These are phyloP conservation scores for Macrotis lagotis DNA, from an alignment of 2,113 vertebrate genomes.

Conservation along the genomic window DNA sequence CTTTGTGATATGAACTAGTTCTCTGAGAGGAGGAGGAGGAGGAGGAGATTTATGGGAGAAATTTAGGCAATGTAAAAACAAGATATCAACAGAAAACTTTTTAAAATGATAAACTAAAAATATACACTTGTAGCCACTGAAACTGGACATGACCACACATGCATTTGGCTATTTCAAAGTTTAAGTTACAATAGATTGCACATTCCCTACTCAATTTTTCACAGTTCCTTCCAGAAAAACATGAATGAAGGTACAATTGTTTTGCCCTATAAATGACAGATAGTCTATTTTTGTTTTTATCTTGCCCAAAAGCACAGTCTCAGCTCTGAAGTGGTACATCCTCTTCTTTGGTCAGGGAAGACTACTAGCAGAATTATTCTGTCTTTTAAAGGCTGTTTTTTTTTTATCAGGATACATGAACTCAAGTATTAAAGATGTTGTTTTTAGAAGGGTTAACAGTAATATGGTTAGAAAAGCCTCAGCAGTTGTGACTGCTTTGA, in stretches of 20 bases:
- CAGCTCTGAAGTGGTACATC: background rate
- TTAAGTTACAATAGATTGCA: background rate
- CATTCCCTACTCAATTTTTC: background rate
- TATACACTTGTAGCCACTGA: background rate
- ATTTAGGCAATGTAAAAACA: background rate
- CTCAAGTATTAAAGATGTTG: background rate
- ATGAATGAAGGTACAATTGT: too few species aligned
- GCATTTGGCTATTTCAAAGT: background rate
- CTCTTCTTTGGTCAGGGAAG: background rate
- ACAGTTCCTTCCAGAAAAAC: background rate
- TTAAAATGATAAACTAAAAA: background rate
- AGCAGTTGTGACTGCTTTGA: too few species aligned
- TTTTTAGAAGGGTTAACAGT: background rate
- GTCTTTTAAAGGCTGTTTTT: background rate
- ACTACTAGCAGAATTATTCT: background rate
- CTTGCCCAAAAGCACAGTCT: background rate
- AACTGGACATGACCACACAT: background rate
- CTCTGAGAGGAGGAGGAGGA: background rate
- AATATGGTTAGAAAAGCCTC: too few species aligned
- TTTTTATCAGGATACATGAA: background rate
- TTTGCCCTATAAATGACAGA: background rate
- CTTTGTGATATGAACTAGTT: background rate
- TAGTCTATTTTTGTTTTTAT: background rate
- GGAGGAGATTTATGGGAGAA: background rate
- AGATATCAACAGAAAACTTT: background rate